Base-by-base conservation (phyloP, 2,888 invertebrate species). In the Coleophora deauratella region DNA sequence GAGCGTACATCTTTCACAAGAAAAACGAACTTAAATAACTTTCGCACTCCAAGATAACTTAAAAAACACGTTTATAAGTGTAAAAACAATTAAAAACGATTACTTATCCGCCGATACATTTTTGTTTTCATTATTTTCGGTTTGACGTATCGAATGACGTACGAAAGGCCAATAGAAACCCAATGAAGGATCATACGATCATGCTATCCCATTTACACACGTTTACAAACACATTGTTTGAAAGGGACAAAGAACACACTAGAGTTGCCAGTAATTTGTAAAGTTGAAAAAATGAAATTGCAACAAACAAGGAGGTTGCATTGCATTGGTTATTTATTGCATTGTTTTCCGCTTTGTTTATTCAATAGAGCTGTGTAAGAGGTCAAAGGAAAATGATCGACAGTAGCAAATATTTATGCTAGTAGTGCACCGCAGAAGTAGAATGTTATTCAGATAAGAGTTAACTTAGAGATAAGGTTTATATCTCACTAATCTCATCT, bases 161-260 rank as follows among this genome's bases (percentile, higher is more conserved):
- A 65, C 53, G 51, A 52, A 50, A 56, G 58, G 47, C 66, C 67
- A 68, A 73, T 70, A 56, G 62, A 59, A 63, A 49, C 65, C 57
- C 60, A 42, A 57, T 70, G 75, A 69, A 63, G 64, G 66, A 82
- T 82, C 84, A 67, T 82, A 82, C 81, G 84, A 84, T 84, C 62
- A 11, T 49, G 48, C 62, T 49, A 34, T 72, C 73, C 58, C 63
- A 32, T 50, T 74, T 54, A 7, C 45, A 38, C 65, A 6, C 41
- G 30, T 36, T 42, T 11, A 52, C 52, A 55, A 44, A 37, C 12
- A n/a, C 2, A 4, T 15, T 3, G 69, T 42, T 42, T 31, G 62
- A 77, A 48, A 51, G 58, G 52, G 73, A 72, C 32, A 43, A 36
- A 43, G 28, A 3, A 38, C 7, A 46, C 55, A 54, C 50, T 51